Evolutionary conservation across 2,113 vertebrate species (phyloP), one percentile per base, ranked within the genome.

Genomic region (Theristicus caerulescens): DNA sequence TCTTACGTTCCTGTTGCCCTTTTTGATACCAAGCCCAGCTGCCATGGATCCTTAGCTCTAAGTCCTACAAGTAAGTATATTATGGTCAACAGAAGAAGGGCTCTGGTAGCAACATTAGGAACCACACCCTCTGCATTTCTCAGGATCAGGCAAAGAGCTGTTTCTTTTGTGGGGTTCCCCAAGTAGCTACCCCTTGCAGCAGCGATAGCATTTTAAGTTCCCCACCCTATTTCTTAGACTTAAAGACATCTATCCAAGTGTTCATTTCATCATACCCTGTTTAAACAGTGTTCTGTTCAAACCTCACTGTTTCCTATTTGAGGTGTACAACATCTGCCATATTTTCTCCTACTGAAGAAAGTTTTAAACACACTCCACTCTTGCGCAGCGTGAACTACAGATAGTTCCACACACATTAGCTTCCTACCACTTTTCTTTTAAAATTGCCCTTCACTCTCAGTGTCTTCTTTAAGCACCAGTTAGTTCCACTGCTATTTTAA

Each of bases 31-130:
- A 49, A 52, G 31, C 14, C 27, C 58, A 65, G 58, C 58, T 67
- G 46, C 36, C 24, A 25, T 1, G 10, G 62, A 58, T 57, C 40
- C 38, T 26, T 42, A 22, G 59, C 64, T 74, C 32, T 10, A 40
- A 9, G 4, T 73, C 38, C 55, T 34, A 9, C 9, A 25, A 21
- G 3, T 9, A 38, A 10, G 9, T 4, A 5, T 0, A 4, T 25
- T 8, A 24, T 3, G 11, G 25, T 10, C 51, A 40, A 7, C 16
- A 11, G 15, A 54, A 70, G 36, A 69, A 29, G 6, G 19, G n/a
- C 21, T 54, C 44, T 40, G 54, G 62, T 18, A 81, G 72, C 36
- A 64, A 1, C 21, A 5, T 7, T 9, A 44, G 22, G 16, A 61
- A 80, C 34, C 34, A 15, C 62, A 31, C 0, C 6, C 18, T 29